Percentiles rank a stretch among this genome's conserved stretches.
Conservation (phyloP, 1,140 invertebrate species). For the Orchesella cincta region DNA sequence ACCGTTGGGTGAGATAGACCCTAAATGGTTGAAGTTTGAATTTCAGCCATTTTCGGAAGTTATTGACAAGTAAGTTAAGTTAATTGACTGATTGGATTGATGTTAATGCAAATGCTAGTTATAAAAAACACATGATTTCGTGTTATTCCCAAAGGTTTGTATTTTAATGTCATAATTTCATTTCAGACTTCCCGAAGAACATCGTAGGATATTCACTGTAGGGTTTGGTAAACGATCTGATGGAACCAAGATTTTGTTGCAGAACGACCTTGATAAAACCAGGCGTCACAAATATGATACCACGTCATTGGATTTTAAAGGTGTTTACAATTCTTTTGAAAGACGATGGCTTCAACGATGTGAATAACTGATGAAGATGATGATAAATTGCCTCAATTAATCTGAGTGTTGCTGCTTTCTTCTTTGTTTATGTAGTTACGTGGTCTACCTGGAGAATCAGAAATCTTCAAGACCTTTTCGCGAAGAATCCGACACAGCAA, state of each 20-base stretch:
- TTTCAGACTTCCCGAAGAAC: slow-evolving; percentile 43
- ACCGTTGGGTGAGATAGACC: slow-evolving; percentile 33
- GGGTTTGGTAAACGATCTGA: slow-evolving; percentile 30
- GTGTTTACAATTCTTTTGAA: slow-evolving; percentile 20
- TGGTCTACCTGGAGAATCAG: slow-evolving; percentile 62
- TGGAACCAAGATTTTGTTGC: slow-evolving; percentile 38
- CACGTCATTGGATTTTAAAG: slow-evolving; percentile 32
- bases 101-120: too few species aligned
- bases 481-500: slow-evolving; percentile 60
- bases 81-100: too few species aligned
- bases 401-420: neutral
- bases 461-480: slow-evolving; percentile 60
- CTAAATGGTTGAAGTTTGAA: slow-evolving; percentile 32
- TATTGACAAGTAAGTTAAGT: slow-evolving; percentile 40
- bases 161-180: neutral
- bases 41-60: slow-evolving; percentile 39
- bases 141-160: neutral
- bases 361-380: slow-evolving; percentile 4
- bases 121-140: too few species aligned
- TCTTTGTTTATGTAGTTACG: slow-evolving; percentile 59
- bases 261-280: slow-evolving; percentile 29
- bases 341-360: neutral
- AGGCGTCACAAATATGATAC: slow-evolving; percentile 45
- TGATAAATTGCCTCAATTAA: neutral
- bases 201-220: slow-evolving; percentile 43